Conservation (phyloP, 2,113 vertebrate genomes). For the Scomber colias region DNA sequence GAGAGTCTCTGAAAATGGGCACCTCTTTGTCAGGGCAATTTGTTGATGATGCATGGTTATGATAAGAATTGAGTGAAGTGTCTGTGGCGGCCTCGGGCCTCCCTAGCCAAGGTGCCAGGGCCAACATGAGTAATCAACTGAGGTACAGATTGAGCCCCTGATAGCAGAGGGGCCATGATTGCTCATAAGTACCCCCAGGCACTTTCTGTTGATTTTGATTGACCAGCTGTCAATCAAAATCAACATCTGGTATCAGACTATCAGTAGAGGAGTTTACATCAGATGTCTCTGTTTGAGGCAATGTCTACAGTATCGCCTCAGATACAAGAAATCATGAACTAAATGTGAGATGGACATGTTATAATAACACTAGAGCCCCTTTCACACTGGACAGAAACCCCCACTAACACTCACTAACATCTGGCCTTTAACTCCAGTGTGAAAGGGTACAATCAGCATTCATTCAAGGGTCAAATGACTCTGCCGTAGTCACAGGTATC, state of each 20-base stretch:
- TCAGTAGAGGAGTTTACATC: constrained; percentile 49
- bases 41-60: constrained; percentile 78
- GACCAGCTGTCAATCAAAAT: constrained; percentile 69
- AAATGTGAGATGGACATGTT: neutral
- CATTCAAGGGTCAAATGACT: no score
- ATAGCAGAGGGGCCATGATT: constrained; percentile 78
- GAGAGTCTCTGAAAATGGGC: constrained; percentile 62
- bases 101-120: constrained; percentile 23
- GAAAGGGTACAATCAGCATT: no score
- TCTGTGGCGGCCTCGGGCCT: constrained; percentile 44
- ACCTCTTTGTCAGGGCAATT: constrained; percentile 75
- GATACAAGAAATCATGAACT: constrained; percentile 10
- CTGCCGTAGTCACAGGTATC: no score
- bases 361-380: neutral
- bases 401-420: no score
- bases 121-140: constrained; percentile 75
- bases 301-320: neutral
- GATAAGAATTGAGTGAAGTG: constrained; percentile 75
- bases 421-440: no score
- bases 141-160: constrained; percentile 73
- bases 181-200: constrained; percentile 69
- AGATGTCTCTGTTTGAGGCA: constrained; percentile 21
- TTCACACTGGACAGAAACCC: no score
- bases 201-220: constrained; percentile 73
- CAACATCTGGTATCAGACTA: constrained; percentile 26